Evolutionary conservation across 2,797 vertebrate species (phyloP).

Genomic region (Gymnothorax reevesii): DNA sequence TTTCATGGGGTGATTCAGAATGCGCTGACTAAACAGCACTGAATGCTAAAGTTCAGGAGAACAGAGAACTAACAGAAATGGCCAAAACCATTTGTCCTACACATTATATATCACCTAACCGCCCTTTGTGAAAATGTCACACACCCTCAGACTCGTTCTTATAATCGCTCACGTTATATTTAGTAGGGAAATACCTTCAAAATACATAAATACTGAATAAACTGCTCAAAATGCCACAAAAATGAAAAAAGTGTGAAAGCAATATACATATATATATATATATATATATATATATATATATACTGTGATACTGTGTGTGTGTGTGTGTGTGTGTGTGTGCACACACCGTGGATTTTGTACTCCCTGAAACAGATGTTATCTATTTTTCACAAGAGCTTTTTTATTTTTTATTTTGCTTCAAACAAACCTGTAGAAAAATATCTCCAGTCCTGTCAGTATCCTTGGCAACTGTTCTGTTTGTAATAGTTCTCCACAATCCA

Average conservation of each 20-base stretch:
- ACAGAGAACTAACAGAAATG: not conserved
- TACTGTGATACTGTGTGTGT: not conserved
- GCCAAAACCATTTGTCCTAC: not conserved
- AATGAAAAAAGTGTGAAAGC: not conserved
- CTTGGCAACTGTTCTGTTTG: conserved; percentile 11
- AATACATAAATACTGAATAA: not conserved
- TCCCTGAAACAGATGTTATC: not conserved
- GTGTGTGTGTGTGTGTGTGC: too few relatives aligned
- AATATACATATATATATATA: too few relatives aligned
- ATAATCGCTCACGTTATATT: not conserved
- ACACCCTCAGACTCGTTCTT: not conserved
- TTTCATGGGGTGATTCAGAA: not conserved
- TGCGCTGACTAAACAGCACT: not conserved
- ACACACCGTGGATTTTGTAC: not conserved
- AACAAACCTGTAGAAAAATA: conserved; percentile 4
- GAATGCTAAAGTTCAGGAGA: not conserved
- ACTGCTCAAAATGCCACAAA: not conserved
- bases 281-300: too few relatives aligned
- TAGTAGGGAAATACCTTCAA: not conserved
- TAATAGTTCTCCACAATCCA: not conserved
- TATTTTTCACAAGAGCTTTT: not conserved
- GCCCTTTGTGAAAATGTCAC: not conserved
- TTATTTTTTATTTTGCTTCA: not conserved
- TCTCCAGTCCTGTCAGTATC: not conserved
- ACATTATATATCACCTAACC: not conserved